phyloP scores from a whole-genome alignment of 37 sponge, comb jelly and placozoan species.

The Bolinopsis microptera region DNA sequence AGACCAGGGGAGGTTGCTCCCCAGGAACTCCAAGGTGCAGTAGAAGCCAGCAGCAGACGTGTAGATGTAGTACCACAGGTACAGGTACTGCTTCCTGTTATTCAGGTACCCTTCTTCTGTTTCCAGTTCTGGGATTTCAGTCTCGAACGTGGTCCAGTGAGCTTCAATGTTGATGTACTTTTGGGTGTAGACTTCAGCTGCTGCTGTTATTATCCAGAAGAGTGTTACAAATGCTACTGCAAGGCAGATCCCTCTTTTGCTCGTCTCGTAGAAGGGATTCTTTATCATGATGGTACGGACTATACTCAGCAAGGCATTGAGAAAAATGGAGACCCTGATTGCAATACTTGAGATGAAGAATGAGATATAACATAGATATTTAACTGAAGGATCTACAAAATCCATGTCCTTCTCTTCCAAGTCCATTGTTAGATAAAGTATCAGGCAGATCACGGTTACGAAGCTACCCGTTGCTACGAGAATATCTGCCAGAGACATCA shows the following conservation, averaged over 20 bases:
- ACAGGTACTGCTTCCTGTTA: conserved; percentile 14
- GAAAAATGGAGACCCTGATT: not conserved
- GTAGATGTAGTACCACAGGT: conserved; percentile 53
- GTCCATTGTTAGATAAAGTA: not conserved
- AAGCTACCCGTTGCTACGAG: not conserved
- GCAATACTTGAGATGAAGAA: conserved; percentile 35
- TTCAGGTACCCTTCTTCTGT: not conserved
- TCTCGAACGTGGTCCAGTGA: not conserved
- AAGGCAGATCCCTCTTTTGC: not conserved
- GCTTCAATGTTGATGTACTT: not conserved
- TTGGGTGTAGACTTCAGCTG: not conserved
- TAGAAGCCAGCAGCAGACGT: not conserved
- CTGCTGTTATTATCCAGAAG: not conserved
- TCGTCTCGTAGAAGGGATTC: not conserved
- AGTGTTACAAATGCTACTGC: not conserved
- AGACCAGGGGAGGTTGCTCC: not conserved
- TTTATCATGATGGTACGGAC: conserved; percentile 43
- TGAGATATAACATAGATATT: not conserved
- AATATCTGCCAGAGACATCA: not conserved
- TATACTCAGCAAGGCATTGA: not conserved
- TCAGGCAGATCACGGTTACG: not conserved
- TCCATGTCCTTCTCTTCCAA: not conserved
- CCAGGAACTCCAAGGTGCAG: not conserved
- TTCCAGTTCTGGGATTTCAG: not conserved
- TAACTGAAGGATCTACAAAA: not conserved